Base-by-base conservation (phyloP, 2,797 vertebrate species). In the Balearica regulorum region DNA sequence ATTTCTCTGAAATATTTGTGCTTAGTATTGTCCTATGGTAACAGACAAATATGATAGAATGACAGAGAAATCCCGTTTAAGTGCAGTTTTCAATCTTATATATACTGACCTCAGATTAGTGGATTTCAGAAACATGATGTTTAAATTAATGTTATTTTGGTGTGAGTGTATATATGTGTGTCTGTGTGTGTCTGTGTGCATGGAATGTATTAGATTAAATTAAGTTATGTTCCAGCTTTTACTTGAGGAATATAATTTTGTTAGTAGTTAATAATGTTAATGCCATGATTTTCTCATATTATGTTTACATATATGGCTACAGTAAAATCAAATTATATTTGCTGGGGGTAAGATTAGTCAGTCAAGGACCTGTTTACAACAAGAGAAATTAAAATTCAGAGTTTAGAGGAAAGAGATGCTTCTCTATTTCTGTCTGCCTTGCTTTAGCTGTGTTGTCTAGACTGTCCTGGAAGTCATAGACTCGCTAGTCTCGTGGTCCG, bases 161-260 rank as follows among this genome's bases (percentile, higher is more conserved):
- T 95, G 87, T 87, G 76, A 92, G 89, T 86, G 64, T 94, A 71
- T 96, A 51, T 95, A 43, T 96, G 16, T 93, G 58, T 92, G 87
- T 87, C 75, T 94, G 24, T 95, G 84, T 95, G 84, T 94, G 79
- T 87, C 91, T 91, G 62, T 93, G 76, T 97, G 93, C 82, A 91
- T 96, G 94, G 96, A 97, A 96, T 96, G 89, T 96, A 96, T 97
- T 96, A 96, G 85, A 93, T 94, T 97, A 92, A 96, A 96, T 96
- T 96, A 92, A 84, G 86, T 96, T 97, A 96, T 60, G 70, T 81
- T 94, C 81, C 84, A 95, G 90, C 72, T 96, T 94, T 96, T 96
- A 93, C 87, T 96, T 82, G 82, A 92, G 92, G 87, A 97, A 96
- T 89, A 96, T 96, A 97, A 97, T 97, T 96, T 96, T 97, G 93